These are phyloP conservation scores for Pluvialis apricaria DNA, from an alignment of 2,113 vertebrate genomes.

Conservation along the genomic window DNA sequence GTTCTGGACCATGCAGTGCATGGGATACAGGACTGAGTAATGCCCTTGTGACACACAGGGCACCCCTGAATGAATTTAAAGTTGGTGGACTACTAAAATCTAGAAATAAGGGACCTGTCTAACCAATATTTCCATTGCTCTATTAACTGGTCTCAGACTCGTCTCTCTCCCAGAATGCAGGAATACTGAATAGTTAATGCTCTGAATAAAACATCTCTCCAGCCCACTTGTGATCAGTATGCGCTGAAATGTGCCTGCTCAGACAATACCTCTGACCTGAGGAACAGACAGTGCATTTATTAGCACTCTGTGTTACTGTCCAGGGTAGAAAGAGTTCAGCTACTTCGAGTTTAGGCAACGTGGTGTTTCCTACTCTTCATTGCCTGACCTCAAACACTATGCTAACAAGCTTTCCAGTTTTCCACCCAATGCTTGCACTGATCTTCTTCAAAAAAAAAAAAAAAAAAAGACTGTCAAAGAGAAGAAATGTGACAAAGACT, in stretches of 20 bases:
- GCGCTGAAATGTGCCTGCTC: background rate
- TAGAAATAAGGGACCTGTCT: background rate
- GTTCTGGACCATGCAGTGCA: background rate
- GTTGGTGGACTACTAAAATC: background rate
- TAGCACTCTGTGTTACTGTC: background rate
- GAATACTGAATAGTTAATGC: slow-evolving; percentile 44
- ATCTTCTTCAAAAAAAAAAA: background rate
- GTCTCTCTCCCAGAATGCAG: background rate
- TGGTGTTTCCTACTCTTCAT: background rate
- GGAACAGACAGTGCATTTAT: background rate
- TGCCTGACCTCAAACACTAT: background rate
- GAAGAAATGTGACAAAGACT: background rate
- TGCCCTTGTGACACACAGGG: background rate
- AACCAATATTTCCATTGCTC: background rate
- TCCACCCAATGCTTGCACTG: background rate
- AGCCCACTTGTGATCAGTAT: background rate
- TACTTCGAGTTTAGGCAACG: background rate
- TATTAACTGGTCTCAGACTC: background rate
- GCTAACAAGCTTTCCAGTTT: background rate
- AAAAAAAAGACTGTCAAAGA: background rate
- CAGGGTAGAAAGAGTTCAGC: background rate
- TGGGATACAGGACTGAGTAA: background rate
- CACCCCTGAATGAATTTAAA: background rate
- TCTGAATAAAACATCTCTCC: slow-evolving; percentile 43
- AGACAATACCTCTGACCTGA: background rate